These are phyloP conservation scores for Oryctes rhinoceros DNA, from an alignment of 1,140 invertebrate genomes.

Conservation along the genomic window DNA sequence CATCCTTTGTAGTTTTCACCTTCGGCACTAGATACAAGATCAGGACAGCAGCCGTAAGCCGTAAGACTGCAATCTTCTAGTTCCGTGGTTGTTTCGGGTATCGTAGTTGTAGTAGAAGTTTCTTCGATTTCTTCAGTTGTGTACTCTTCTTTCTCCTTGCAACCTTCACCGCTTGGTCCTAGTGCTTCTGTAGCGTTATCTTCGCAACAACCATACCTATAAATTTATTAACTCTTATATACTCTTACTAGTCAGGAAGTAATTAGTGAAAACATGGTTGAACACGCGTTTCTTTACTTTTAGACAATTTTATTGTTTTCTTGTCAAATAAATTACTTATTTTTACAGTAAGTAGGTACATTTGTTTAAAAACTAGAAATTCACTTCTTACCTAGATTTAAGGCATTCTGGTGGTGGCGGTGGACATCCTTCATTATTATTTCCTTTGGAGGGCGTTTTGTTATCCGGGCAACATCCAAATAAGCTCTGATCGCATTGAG, in stretches of 20 bases:
- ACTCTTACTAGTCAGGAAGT: not conserved
- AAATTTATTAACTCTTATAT: conserved; percentile 62
- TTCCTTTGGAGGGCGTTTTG: conserved; percentile 79
- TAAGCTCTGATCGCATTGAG: conserved; percentile 78
- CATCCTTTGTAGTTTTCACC: conserved; percentile 70
- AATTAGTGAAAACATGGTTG: too few species aligned
- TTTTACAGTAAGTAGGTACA: too few species aligned
- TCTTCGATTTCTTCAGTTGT: conserved; percentile 48
- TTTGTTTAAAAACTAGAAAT: too few species aligned
- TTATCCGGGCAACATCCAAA: conserved; percentile 89
- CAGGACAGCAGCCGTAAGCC: conserved; percentile 86
- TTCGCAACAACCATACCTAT: conserved; percentile 79
- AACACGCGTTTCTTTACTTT: too few species aligned
- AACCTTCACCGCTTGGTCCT: conserved; percentile 74
- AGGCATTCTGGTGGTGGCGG: conserved; percentile 71
- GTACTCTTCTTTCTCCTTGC: conserved; percentile 60
- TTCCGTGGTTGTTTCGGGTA: conserved; percentile 54
- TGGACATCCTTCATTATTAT: conserved; percentile 84
- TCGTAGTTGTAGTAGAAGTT: conserved; percentile 62
- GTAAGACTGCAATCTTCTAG: conserved; percentile 79
- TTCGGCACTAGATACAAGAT: conserved; percentile 80
- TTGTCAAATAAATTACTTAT: too few species aligned
- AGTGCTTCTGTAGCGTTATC: conserved; percentile 76
- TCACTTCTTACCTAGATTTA: conserved; percentile 66
- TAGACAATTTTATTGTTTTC: too few species aligned